A percentile compares a stretch with the other conserved stretches of the same genome.
These are phyloP conservation scores for Gavialis gangeticus DNA, from an alignment of 2,113 vertebrate genomes.

Conservation along the genomic window DNA sequence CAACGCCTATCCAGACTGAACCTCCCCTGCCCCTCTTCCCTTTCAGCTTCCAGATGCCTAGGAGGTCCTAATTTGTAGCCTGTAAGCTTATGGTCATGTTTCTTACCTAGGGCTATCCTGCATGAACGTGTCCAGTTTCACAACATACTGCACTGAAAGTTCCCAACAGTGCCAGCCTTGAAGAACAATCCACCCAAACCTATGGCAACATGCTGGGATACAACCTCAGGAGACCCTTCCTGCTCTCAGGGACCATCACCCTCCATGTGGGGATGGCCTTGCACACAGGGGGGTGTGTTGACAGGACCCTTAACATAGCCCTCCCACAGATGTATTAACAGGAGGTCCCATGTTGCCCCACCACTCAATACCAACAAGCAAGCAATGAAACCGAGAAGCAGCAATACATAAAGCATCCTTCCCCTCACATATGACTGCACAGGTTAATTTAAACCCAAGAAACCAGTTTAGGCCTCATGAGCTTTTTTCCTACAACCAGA, in stretches of 20 bases:
- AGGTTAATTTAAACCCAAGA: not conserved
- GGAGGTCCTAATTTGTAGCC: too few relatives aligned
- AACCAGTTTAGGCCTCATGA: not conserved
- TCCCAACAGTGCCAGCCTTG: not conserved
- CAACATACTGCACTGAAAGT: not conserved
- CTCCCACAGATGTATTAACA: not conserved
- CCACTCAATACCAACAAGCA: accelerated
- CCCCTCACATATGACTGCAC: not conserved
- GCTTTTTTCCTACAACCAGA: not conserved
- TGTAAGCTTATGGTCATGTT: too few relatives aligned
- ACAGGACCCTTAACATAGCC: accelerated
- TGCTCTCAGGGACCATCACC: not conserved
- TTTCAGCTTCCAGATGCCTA: too few relatives aligned
- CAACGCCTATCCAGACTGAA: too few relatives aligned
- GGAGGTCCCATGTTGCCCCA: accelerated
- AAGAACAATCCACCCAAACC: not conserved
- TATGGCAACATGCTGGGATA: accelerated
- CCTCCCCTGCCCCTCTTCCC: too few relatives aligned
- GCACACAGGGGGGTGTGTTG: not conserved
- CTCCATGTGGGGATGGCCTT: not conserved
- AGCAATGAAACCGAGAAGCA: not conserved
- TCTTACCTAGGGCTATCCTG: too few relatives aligned
- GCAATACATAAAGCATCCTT: not conserved
- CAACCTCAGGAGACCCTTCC: not conserved
- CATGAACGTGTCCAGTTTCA: too few relatives aligned